Conservation (phyloP, 2,113 vertebrate species). For the Leptodactylus fuscus region DNA sequence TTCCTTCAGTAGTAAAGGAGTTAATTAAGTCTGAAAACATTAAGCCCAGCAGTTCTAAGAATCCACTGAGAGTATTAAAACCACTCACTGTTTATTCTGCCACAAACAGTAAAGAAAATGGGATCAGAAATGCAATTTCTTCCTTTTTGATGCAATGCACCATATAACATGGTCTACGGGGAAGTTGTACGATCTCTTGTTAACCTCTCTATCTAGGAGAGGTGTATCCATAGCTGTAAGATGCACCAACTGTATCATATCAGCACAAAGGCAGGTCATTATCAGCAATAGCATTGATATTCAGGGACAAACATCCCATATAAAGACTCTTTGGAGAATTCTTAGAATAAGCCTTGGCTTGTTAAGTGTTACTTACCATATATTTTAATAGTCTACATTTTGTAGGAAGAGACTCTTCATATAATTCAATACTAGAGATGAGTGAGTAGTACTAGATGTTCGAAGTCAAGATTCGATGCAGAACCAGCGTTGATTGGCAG, state of each 20-base stretch:
- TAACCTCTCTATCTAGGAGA: conserved; percentile 33
- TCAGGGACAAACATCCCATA: not conserved
- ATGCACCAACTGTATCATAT: not conserved
- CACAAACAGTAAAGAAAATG: conserved; percentile 58
- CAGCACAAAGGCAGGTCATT: not conserved
- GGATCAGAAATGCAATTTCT: conserved; percentile 54
- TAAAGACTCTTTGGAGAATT: not conserved
- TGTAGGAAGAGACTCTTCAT: too few species aligned
- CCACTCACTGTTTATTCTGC: conserved; percentile 60
- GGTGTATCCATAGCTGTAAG: not conserved
- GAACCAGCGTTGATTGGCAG: too few species aligned
- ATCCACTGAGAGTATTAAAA: conserved; percentile 60
- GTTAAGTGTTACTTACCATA: too few species aligned
- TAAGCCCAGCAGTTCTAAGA: conserved; percentile 56
- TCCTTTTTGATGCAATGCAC: conserved; percentile 53
- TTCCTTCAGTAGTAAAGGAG: conserved; percentile 54
- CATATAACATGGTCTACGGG: conserved; percentile 48
- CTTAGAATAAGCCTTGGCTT: too few species aligned
- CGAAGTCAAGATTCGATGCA: too few species aligned
- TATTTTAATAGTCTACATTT: too few species aligned
- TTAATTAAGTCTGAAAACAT: conserved; percentile 62
- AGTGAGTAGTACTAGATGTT: too few species aligned
- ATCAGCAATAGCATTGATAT: not conserved
- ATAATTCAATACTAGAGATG: too few species aligned
- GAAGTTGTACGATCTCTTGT: conserved; percentile 46